Conservation (phyloP, 2,797 vertebrate species). For the Macropus fuliginosus region DNA sequence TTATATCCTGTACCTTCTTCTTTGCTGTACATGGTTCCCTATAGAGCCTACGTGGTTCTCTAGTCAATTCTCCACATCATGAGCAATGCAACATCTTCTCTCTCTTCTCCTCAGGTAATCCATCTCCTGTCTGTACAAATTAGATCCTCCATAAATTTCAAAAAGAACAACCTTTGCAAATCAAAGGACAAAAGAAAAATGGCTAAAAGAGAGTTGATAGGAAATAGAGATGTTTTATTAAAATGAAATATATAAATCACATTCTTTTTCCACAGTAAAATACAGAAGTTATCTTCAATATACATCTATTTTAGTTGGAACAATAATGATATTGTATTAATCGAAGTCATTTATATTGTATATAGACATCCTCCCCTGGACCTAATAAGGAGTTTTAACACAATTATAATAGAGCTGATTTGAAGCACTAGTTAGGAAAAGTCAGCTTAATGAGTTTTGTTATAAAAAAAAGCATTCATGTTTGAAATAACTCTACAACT, state of each 20-base stretch:
- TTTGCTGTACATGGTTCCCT: background rate
- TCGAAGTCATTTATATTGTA: background rate
- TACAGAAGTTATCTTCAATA: background rate
- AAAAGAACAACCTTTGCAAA: background rate
- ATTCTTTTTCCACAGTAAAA: background rate
- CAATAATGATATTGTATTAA: background rate
- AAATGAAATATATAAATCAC: background rate
- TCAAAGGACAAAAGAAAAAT: background rate
- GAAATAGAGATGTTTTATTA: background rate
- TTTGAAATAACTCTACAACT: background rate
- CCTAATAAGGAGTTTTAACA: background rate
- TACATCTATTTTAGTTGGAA: background rate
- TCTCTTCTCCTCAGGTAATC: background rate
- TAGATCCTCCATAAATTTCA: background rate
- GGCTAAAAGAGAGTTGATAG: background rate
- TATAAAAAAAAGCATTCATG: background rate
- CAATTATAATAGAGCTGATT: background rate
- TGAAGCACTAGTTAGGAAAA: background rate
- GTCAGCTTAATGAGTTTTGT: background rate
- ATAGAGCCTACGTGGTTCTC: background rate
- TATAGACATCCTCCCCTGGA: background rate
- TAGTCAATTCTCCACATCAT: background rate
- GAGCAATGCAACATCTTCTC: background rate
- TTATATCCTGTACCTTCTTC: background rate
- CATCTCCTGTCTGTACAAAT: background rate